Conservation (phyloP, 2,797 vertebrate species). For the Pantherophis vulpinus region DNA sequence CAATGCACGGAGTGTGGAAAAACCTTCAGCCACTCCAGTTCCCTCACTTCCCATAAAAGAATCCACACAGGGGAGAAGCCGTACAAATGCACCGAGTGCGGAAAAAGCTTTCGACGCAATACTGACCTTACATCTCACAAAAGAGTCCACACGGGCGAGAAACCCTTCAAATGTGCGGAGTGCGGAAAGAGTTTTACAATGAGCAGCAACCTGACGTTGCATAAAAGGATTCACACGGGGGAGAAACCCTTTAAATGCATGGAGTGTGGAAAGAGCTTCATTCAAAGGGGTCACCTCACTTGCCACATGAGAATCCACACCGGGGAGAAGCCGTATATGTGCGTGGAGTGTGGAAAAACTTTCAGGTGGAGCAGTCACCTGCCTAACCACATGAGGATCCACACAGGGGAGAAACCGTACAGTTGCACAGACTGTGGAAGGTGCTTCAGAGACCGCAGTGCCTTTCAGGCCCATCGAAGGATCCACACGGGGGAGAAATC, state of each 20-base stretch:
- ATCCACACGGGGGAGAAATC: background rate
- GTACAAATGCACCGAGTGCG: background rate
- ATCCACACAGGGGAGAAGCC: background rate
- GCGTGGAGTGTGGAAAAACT: background rate
- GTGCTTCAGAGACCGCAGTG: background rate
- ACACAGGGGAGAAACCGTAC: background rate
- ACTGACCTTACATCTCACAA: background rate
- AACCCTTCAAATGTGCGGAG: background rate
- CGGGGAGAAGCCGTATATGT: background rate
- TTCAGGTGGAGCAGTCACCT: background rate
- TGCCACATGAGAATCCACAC: background rate
- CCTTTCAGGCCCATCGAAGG: background rate
- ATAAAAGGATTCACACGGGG: background rate
- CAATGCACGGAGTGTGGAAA: background rate
- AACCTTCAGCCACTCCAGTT: background rate
- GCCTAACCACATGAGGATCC: background rate
- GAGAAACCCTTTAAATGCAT: background rate
- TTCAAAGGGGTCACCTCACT: background rate
- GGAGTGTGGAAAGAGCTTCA: background rate
- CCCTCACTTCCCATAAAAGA: background rate
- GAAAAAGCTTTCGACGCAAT: background rate
- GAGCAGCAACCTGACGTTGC: background rate
- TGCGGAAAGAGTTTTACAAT: background rate
- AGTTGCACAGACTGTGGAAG: background rate
- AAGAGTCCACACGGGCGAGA: background rate